Conservation (phyloP, 2,797 vertebrate genomes). For the Limnodromus scolopaceus region DNA sequence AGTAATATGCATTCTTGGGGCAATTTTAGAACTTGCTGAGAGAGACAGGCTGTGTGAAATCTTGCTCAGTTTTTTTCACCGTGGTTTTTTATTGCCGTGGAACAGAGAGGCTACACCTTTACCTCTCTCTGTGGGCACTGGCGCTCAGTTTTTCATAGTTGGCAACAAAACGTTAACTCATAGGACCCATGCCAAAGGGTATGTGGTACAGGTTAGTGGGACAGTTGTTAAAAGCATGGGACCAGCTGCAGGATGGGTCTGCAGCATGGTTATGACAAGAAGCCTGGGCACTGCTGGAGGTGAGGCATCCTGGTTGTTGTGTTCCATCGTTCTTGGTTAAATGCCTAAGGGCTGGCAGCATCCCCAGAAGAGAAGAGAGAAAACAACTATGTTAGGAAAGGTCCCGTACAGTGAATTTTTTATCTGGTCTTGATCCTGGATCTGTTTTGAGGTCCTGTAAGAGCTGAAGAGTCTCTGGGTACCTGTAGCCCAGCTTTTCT, state of each 20-base stretch:
- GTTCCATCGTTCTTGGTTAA: background rate
- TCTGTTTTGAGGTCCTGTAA: background rate
- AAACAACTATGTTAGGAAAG: background rate
- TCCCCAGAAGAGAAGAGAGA: background rate
- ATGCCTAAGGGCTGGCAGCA: background rate
- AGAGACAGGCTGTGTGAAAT: background rate
- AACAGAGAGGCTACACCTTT: background rate
- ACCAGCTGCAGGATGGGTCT: background rate
- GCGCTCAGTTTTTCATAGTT: background rate
- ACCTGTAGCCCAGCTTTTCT: background rate
- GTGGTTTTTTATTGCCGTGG: background rate
- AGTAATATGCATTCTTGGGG: background rate
- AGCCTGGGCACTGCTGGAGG: background rate
- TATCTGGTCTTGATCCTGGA: background rate
- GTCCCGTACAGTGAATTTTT: background rate
- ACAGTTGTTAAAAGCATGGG: background rate
- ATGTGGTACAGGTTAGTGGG: background rate
- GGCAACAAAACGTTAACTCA: background rate
- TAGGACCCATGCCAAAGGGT: background rate
- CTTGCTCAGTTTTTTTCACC: background rate
- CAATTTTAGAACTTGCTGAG: background rate
- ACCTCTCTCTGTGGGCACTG: background rate
- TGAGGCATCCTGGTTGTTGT: background rate
- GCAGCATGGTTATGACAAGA: background rate
- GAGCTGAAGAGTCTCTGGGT: background rate